Evolutionary conservation across 2,888 invertebrate species (phyloP).

Genomic region (Amorpha juglandis): DNA sequence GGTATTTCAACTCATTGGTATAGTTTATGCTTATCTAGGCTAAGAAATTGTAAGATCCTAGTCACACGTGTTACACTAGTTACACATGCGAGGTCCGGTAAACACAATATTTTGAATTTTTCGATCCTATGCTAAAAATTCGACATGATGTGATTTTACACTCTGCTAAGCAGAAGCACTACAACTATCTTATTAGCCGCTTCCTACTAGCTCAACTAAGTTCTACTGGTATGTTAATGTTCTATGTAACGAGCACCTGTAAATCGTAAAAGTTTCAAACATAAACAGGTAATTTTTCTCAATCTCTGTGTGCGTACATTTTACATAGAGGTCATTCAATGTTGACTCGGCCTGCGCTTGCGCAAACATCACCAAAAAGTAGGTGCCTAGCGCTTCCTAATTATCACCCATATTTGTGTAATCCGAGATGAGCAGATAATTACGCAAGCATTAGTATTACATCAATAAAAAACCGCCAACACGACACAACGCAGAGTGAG

Average conservation of each 20-base stretch:
- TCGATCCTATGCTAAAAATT: too few relatives aligned
- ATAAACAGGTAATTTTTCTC: not conserved
- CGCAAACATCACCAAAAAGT: conserved; percentile 40
- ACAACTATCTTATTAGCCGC: too few relatives aligned
- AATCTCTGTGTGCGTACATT: not conserved
- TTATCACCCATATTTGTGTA: conserved; percentile 59
- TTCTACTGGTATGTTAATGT: too few relatives aligned
- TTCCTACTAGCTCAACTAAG: too few relatives aligned
- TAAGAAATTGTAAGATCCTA: too few relatives aligned
- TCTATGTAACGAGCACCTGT: not conserved
- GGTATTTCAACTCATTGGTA: too few relatives aligned
- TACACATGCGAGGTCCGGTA: too few relatives aligned
- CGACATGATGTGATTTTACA: too few relatives aligned
- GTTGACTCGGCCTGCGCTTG: conserved; percentile 44
- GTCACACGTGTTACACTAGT: too few relatives aligned
- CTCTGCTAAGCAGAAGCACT: too few relatives aligned
- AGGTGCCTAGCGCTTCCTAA: conserved; percentile 55
- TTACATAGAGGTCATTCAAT: conserved; percentile 2
- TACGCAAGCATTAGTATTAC: conserved; percentile 55
- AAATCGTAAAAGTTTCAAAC: not conserved
- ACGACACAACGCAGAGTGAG: conserved; percentile 44
- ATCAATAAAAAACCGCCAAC: conserved; percentile 61
- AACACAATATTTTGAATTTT: too few relatives aligned
- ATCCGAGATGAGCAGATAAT: conserved; percentile 57
- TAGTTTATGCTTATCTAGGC: too few relatives aligned